Evolutionary conservation across 1,140 invertebrate genomes (phyloP), one percentile per base, ranked within the genome.

Genomic region (Anoplophora glabripennis): DNA sequence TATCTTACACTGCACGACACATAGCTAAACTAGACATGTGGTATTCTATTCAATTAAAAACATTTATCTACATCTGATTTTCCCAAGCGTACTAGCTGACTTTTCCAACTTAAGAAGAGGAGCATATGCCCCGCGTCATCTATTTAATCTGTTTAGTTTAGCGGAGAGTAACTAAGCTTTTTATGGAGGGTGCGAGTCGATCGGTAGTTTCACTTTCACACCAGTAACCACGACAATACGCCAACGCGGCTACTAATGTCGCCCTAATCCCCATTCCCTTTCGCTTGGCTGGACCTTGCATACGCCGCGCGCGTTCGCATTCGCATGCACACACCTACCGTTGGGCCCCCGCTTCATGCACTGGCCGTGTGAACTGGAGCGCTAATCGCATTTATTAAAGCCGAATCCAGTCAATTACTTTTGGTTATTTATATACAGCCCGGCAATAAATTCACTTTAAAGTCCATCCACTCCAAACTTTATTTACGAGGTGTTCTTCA

Each of bases 151-250:
- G 54, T 18, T 57, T 18, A 36, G 54, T 57, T 57, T 35, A 48
- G 54, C 44, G 52, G 37, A 54, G 52, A 44, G 44, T 41, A 49
- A 48, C 18, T 57, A 49, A 47, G 36, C 44, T 57, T 15, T 46
- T 36, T 17, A 34, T n/a, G 8, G 11, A 11, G n/a, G 17, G 15
- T 46, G 5, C 5, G 17, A 33, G 21, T 21, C 18, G 34, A 63
- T 66, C 60, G 59, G 57, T 56, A 68, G 66, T 68, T 65, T 68
- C 66, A 66, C 66, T 66, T 66, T 66, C 61, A 66, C 64, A 66
- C 64, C 64, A 66, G 66, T 68, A 68, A 68, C 66, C 66, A 68
- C 64, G 57, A 66, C 66, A 68, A 68, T 68, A 68, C 60, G 66
- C 64, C 58, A 33, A 21, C 60, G 66, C 63, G 61, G 64, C 64